Percentiles rank a stretch among this genome's conserved stretches.
Evolutionary conservation across 2,888 invertebrate species (phyloP).

Genomic region (Amorpha juglandis): DNA sequence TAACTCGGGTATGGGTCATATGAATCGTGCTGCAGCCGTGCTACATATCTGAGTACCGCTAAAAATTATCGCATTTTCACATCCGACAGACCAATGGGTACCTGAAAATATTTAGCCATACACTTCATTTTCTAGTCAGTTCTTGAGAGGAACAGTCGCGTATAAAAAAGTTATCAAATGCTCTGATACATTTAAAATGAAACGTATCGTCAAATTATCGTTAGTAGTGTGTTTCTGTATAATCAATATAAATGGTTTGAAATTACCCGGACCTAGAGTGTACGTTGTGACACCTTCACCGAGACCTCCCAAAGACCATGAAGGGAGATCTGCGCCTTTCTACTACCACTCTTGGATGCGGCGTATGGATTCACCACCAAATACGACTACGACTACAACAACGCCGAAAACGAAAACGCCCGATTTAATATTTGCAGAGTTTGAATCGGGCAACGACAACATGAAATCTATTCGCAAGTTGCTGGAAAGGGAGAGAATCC

Average conservation of each 20-base stretch:
- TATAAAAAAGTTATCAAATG: constrained; percentile 50
- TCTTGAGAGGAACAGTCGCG: constrained; percentile 56
- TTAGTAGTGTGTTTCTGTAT: constrained; percentile 54
- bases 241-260: constrained; percentile 50
- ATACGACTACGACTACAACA: constrained; percentile 51
- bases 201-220: constrained; percentile 47
- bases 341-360: constrained; percentile 78
- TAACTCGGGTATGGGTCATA: constrained; percentile 60
- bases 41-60: constrained; percentile 77
- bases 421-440: constrained; percentile 78
- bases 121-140: constrained; percentile 66
- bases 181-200: constrained; percentile 57
- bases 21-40: constrained; percentile 68
- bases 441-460: constrained; percentile 63
- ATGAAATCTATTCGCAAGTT: constrained; percentile 74
- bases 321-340: constrained; percentile 68
- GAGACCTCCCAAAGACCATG: constrained; percentile 49
- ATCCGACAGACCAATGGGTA: constrained; percentile 44
- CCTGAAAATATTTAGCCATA: constrained; percentile 55
- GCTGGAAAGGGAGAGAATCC: constrained; percentile 65
- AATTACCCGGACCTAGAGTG: constrained; percentile 69
- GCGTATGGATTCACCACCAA: constrained; percentile 65
- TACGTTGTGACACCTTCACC: constrained; percentile 76
- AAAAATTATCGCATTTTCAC: constrained; percentile 78
- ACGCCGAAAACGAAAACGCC: constrained; percentile 61